Evolutionary conservation across 1,140 invertebrate species (phyloP), one percentile per base, ranked within the genome.

Genomic region (Anagrus nilaparvatae): DNA sequence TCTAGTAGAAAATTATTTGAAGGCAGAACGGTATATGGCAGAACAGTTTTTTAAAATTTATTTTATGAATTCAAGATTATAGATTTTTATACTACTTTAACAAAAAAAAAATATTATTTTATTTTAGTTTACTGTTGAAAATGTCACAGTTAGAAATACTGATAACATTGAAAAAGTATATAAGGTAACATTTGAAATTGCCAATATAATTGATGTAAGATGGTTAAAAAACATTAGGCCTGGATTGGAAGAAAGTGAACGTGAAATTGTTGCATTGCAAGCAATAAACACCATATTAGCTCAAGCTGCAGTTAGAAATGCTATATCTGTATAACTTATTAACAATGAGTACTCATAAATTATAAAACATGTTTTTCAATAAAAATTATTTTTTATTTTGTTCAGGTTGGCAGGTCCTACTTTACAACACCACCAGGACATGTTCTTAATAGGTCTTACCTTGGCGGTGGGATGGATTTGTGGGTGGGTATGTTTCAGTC

Each of bases 211-310:
- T 12, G 67, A 69, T 48, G 54, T 83, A 7, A 69, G 66, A 18
- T 70, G 72, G 40, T 33, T 78, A 47, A 55, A 68, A 31, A 55
- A 59, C 64, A 49, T 82, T 58, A 44, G 48, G 68, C 41, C 48
- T 18, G 53, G 63, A 53, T 40, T 70, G 46, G 33, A 44, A 59
- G 47, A 52, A 59, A 46, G 51, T 65, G 46, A 47, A 38, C 52
- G 5, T 20, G 82, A 87, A 4, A 76, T 78, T 54, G 77, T 80
- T 25, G 72, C 74, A 2, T 59, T 87, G 9, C 82, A 86, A 63
- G 85, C 80, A 34, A 56, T 95, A 2, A 89, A 95, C 60, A 77
- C 95, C 2, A 80, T 93, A 29, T 70, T 95, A 46, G 70, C 80
- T 38, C 77, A 81, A 49, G 73, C 59, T 16, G 44, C 63, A 8